These are phyloP conservation scores for Acipenser oxyrinchus DNA, from an alignment of 2,797 vertebrate genomes.

Conservation along the genomic window DNA sequence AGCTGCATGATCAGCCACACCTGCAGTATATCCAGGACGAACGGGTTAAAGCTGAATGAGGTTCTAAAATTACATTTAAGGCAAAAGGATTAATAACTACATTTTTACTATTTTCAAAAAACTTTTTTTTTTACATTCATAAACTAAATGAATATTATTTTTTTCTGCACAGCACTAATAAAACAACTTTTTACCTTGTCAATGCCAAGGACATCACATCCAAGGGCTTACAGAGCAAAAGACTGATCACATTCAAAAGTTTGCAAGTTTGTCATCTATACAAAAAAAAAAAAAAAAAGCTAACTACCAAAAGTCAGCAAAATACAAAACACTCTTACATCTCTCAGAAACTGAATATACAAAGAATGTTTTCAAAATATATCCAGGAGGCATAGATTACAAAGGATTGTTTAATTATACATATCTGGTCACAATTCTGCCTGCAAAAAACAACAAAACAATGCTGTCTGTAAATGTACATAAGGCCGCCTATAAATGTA, in stretches of 20 bases:
- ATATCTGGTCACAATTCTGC: slow-evolving; percentile 96
- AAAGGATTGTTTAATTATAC: slow-evolving; percentile 99
- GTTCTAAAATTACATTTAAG: too few species aligned
- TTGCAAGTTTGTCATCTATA: slow-evolving; percentile 13
- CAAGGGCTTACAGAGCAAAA: slow-evolving; percentile 34
- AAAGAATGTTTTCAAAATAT: slow-evolving; percentile 69
- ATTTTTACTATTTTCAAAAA: too few species aligned
- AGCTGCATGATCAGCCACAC: too few species aligned
- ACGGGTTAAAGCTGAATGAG: too few species aligned
- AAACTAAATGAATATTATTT: neutral
- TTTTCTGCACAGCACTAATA: slow-evolving; percentile 27
- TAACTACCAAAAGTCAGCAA: slow-evolving; percentile 50
- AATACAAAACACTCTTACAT: slow-evolving; percentile 69
- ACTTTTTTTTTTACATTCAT: too few species aligned
- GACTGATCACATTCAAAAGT: neutral
- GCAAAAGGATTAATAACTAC: too few species aligned
- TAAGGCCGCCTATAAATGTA: slow-evolving; percentile 99
- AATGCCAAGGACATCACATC: slow-evolving; percentile 30
- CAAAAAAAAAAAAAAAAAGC: slow-evolving; percentile 45
- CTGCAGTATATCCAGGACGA: too few species aligned
- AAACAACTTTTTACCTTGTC: slow-evolving; percentile 32
- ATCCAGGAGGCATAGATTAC: slow-evolving; percentile 87
- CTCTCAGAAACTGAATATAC: slow-evolving; percentile 69
- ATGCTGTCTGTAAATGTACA: slow-evolving; percentile 89
- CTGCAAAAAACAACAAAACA: slow-evolving; percentile 75